Evolutionary conservation across 2,113 vertebrate genomes (phyloP), one percentile per base, ranked within the genome.

Genomic region (Elanoides forficatus): DNA sequence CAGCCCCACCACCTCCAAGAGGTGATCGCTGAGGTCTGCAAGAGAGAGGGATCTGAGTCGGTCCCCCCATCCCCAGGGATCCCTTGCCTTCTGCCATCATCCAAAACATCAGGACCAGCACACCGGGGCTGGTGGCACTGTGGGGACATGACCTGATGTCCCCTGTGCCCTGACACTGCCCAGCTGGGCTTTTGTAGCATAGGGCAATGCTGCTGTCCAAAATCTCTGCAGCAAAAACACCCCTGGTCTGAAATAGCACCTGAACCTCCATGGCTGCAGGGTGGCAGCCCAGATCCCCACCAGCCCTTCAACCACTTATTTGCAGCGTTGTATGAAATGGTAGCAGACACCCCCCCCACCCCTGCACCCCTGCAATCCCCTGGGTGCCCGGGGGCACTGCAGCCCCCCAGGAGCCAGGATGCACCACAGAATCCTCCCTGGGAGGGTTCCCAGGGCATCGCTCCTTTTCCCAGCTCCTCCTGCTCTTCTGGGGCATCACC

Each of bases 1-100:
- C 42, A 99, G 98, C 40, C 99, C 99, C 52, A 99, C 99, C 91
- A 99, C 99, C 97, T 99, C 99, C 93, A 99, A 95, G 81, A 99
- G 98, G 73, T 99, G 99, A 97, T 99, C 99, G 6, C 99, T 99
- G 94, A 99, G 98, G 83, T 99, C 99, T 99, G 98, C 21, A 71
- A 91, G 70, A 90, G n/a, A 97, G 66, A 94, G 53, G 53, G 43
- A 26, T 6, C 40, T 0, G 4, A 68, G 36, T n/a, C 2, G 6
- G 13, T 47, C 2, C 7, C 32, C 59, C 7, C 1, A 1, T 16
- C 8, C 32, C 34, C 3, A 1, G 58, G 20, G 23, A 36, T 21
- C 42, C 40, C 27, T 34, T 10, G 2, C 32, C 59, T 78, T 47
- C 73, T 3, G 17, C 60, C 3, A 2, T 23, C 92, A 25, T 3